Percentiles rank a stretch among this genome's conserved stretches.
These are phyloP conservation scores for Brachystomella parvula DNA, from an alignment of 1,140 invertebrate species.

Conservation along the genomic window DNA sequence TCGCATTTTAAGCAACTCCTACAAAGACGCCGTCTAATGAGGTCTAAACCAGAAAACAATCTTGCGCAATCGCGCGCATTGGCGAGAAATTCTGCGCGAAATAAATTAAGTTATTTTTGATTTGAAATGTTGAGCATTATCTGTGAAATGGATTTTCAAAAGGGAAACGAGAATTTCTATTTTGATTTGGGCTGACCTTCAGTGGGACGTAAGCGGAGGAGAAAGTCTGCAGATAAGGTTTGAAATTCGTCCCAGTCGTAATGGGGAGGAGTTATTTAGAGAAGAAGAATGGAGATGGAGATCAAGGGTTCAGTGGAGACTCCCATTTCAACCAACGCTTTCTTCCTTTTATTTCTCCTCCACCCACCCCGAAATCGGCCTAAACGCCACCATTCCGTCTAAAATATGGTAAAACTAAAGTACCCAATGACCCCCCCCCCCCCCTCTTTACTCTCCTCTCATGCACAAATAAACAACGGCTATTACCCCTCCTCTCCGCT, in stretches of 20 bases:
- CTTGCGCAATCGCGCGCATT: too few species aligned
- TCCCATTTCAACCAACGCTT: conserved; percentile 5
- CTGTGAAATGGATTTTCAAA: background rate
- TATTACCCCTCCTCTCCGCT: too few species aligned
- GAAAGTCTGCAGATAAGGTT: background rate
- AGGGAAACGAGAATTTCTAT: background rate
- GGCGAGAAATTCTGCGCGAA: too few species aligned
- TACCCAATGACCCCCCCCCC: too few species aligned
- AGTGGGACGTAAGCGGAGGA: background rate
- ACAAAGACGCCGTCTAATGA: too few species aligned
- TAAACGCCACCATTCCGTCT: background rate
- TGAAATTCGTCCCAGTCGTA: background rate
- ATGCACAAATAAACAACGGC: too few species aligned
- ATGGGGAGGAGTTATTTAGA: conserved; percentile 7
- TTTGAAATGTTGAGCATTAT: too few species aligned
- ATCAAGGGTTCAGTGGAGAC: conserved; percentile 4
- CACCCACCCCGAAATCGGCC: background rate
- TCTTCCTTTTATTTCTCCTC: conserved; percentile 5
- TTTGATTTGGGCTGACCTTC: too few species aligned
- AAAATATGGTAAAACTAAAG: background rate
- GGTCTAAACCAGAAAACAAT: too few species aligned
- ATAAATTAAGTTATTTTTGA: too few species aligned
- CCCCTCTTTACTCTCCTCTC: too few species aligned
- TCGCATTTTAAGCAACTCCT: too few species aligned
- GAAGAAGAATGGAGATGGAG: conserved; percentile 5